Base-by-base conservation (phyloP, 1,140 invertebrate genomes). In the Drosophila arawakana region DNA sequence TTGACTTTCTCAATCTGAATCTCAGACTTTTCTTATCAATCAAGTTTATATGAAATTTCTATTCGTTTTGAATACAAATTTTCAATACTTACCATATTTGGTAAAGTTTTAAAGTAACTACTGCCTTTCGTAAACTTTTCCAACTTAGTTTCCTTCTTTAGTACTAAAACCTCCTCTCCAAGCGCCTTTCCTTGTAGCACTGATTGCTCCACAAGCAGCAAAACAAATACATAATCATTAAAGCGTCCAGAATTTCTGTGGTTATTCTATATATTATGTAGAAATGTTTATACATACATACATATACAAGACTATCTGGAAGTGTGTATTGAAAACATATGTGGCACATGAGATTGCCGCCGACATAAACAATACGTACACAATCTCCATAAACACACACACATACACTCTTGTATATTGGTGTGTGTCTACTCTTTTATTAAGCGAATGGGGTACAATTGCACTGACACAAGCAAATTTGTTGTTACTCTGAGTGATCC, bases 301-400 rank as follows among this genome's bases (percentile, higher is more conserved):
- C 21, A 7, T 15, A 10, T 13, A 21, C 57, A 41, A 50, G 30
- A 34, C 34, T 43, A 35, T 59, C 39, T 68, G 54, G 52, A 7
- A 46, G 63, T 61, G 43, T 37, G 59, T 69, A 18, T 57, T 41
- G 66, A 66, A 67, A 88, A 86, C 83, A 88, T 88, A 73, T 86
- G 83, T 66, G 73, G 84, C 76, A 88, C 67, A 83, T 74, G 76
- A 80, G 80, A 88, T 76, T 76, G 80, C 68, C 62, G 37, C 67
- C 61, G 61, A 73, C 58, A 72, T 43, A 50, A 59, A 46, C 43
- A 58, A 66, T 66, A 82, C 37, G 79, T 30, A 57, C 21, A 49
- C 30, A 46, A 43, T 61, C 68, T 70, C 52, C 69, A 73, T 73
- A 55, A 46, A 63, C 34, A 72, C 78, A 54, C 58, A 49, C 6